phyloP scores from a whole-genome alignment of 1,140 invertebrate species.

The Anadara kagoshimensis region DNA sequence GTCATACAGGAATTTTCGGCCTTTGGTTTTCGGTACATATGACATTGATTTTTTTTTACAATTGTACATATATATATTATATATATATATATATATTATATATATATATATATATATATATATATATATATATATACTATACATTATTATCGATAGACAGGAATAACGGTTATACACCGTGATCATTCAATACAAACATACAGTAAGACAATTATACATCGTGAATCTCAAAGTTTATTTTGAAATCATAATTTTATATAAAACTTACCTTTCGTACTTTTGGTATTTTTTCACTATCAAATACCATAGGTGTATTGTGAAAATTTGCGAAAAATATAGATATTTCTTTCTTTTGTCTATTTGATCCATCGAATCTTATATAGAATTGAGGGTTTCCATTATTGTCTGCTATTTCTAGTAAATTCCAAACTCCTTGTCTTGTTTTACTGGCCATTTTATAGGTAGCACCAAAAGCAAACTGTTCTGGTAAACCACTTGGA shows the following conservation, averaged over 20 bases:
- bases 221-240: no score
- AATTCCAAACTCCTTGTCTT: conserved; percentile 24
- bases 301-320: conserved; percentile 4
- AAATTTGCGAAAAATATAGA: conserved; percentile 21
- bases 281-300: background rate
- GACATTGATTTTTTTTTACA: no score
- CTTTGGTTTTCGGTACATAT: no score
- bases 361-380: conserved; percentile 23
- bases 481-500: conserved; percentile 23
- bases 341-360: conserved; percentile 14
- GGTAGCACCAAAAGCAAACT: conserved; percentile 29
- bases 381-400: conserved; percentile 22
- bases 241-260: background rate
- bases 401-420: conserved; percentile 16
- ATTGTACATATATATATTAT: no score
- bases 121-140: no score
- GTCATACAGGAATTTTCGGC: no score
- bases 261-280: conserved; percentile 16
- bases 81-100: no score
- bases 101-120: no score
- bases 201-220: no score
- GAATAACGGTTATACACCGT: no score
- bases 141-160: no score
- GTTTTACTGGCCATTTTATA: conserved; percentile 30
- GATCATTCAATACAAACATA: no score